These are phyloP conservation scores for Pipistrellus pygmaeus DNA, from an alignment of 2,797 vertebrate species.

Conservation along the genomic window DNA sequence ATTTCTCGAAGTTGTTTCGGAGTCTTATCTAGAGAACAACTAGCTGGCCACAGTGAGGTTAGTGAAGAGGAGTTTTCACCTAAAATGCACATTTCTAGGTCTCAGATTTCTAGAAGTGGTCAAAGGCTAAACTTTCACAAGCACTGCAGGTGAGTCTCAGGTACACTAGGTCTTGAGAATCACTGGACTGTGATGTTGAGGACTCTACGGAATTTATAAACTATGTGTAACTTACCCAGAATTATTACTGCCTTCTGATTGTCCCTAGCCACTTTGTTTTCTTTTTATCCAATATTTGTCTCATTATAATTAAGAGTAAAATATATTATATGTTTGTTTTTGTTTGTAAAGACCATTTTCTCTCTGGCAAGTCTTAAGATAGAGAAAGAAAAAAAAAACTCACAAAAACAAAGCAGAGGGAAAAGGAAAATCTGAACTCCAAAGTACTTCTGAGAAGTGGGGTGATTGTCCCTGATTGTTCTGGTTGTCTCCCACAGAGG, in stretches of 20 bases:
- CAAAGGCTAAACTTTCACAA: background rate
- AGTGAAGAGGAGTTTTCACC: background rate
- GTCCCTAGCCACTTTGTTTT: background rate
- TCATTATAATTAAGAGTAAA: background rate
- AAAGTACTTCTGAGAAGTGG: background rate
- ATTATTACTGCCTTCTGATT: background rate
- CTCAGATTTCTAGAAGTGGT: background rate
- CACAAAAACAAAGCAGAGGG: background rate
- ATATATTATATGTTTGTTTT: background rate
- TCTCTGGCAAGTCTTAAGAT: background rate
- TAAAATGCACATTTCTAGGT: background rate
- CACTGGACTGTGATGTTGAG: background rate
- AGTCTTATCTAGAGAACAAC: background rate
- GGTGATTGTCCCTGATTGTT: too few relatives aligned
- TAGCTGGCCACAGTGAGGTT: background rate
- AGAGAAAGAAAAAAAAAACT: background rate
- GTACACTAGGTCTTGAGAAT: background rate
- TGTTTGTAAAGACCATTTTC: background rate
- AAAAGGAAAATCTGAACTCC: background rate
- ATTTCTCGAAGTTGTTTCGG: background rate
- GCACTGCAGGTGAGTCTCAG: background rate
- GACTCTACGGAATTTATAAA: background rate
- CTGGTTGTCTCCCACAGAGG: too few relatives aligned
- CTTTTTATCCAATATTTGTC: background rate
- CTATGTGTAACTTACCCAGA: background rate